These are phyloP conservation scores for Naja naja DNA, from an alignment of 2,113 vertebrate genomes.

Conservation along the genomic window DNA sequence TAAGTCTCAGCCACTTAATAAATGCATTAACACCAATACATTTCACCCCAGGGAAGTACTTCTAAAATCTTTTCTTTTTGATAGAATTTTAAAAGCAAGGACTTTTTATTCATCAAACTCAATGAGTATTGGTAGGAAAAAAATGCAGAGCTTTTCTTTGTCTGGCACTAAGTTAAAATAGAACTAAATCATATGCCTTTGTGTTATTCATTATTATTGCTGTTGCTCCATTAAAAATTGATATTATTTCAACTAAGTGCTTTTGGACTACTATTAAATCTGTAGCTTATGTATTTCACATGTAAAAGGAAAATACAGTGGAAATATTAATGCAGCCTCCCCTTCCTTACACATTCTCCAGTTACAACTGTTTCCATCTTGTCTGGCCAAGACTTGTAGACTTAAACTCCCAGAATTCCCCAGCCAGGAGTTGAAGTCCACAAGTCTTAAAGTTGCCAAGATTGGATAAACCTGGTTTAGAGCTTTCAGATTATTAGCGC, in stretches of 20 bases:
- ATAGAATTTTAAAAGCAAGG: background rate
- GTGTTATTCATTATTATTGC: background rate
- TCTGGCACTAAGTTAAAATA: background rate
- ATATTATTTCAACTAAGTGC: background rate
- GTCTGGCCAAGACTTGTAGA: background rate
- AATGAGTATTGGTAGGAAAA: background rate
- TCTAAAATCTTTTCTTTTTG: background rate
- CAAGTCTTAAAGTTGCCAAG: too few species aligned
- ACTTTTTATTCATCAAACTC: background rate
- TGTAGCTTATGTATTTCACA: background rate
- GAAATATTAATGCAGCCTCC: background rate
- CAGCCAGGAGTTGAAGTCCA: too few species aligned
- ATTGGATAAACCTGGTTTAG: background rate
- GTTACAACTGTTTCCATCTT: background rate
- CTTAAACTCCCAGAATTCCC: too few species aligned
- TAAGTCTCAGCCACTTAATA: background rate
- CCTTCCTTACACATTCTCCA: background rate
- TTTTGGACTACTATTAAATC: background rate
- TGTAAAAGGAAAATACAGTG: background rate
- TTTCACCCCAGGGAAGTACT: background rate
- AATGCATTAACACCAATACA: background rate
- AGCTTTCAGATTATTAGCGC: background rate
- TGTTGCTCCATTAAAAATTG: background rate
- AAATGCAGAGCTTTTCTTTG: background rate
- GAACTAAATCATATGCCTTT: background rate